These are phyloP conservation scores for Anser cygnoides DNA, from an alignment of 2,113 vertebrate species.

Conservation along the genomic window DNA sequence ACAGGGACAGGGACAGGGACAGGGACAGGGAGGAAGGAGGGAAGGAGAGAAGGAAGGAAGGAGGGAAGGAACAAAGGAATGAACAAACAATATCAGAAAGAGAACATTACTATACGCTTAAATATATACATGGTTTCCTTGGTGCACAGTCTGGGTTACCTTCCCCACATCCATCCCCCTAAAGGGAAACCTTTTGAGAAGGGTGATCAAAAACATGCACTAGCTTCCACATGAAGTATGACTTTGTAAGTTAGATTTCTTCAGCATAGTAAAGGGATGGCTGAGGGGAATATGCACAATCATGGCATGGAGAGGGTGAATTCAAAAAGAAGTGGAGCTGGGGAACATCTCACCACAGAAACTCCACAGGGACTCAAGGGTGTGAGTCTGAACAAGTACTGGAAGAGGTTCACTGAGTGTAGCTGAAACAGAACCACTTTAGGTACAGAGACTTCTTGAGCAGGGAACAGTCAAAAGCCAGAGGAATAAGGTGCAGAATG, in stretches of 20 bases:
- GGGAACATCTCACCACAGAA: neutral
- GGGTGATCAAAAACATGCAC: neutral
- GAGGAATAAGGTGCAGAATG: neutral
- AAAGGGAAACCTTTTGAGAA: neutral
- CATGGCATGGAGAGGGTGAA: neutral
- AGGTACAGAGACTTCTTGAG: neutral
- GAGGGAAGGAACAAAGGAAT: no score
- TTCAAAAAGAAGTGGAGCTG: neutral
- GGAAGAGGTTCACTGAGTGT: neutral
- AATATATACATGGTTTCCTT: neutral
- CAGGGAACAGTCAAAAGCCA: neutral
- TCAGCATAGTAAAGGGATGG: neutral
- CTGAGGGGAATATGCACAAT: neutral
- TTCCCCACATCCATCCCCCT: neutral
- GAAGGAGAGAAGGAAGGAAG: no score
- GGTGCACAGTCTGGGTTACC: neutral
- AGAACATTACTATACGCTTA: neutral
- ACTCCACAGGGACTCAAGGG: neutral
- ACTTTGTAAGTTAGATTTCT: neutral
- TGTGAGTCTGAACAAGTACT: neutral
- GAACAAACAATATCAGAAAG: neutral
- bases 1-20: neutral
- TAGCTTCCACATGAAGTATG: neutral
- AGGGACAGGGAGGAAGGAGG: no score
- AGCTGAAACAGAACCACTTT: neutral